phyloP scores from a whole-genome alignment of 2,888 invertebrate genomes.

The Lasioglossum vierecki region DNA sequence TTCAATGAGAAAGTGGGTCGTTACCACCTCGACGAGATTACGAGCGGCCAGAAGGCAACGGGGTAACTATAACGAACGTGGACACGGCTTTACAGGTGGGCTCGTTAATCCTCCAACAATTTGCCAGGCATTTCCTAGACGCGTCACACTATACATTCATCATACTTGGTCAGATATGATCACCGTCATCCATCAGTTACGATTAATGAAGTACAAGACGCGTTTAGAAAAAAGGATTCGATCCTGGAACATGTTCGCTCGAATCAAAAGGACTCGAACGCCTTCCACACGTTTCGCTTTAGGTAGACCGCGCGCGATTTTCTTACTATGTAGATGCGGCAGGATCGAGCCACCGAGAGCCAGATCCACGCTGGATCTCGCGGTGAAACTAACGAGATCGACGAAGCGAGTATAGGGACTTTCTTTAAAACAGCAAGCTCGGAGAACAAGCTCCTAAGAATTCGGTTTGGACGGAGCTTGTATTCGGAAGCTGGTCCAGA shows the following conservation, averaged over 20 bases:
- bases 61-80: too few relatives aligned
- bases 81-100: too few relatives aligned
- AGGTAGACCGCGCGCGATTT: slow-evolving; percentile 66
- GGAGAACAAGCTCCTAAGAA: neutral
- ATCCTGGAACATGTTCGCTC: slow-evolving; percentile 44
- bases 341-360: neutral
- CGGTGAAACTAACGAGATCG: neutral
- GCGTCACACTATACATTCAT: too few relatives aligned
- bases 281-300: slow-evolving; percentile 60
- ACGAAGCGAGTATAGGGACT: neutral
- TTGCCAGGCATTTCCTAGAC: neutral
- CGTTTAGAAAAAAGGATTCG: slow-evolving; percentile 27
- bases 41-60: neutral
- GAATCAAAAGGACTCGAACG: slow-evolving; percentile 54
- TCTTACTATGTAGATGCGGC: slow-evolving; percentile 69
- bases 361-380: neutral
- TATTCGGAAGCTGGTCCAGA: neutral
- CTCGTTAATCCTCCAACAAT: neutral
- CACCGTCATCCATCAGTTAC: too few relatives aligned
- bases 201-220: too few relatives aligned
- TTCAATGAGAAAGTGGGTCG: neutral
- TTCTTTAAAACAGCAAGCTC: neutral
- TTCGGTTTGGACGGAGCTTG: neutral
- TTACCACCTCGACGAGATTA: neutral
- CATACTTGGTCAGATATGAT: too few relatives aligned